A percentile compares a stretch with the other conserved stretches of the same genome.
Conservation (phyloP, 2,113 vertebrate genomes). For the Chauna torquata region DNA sequence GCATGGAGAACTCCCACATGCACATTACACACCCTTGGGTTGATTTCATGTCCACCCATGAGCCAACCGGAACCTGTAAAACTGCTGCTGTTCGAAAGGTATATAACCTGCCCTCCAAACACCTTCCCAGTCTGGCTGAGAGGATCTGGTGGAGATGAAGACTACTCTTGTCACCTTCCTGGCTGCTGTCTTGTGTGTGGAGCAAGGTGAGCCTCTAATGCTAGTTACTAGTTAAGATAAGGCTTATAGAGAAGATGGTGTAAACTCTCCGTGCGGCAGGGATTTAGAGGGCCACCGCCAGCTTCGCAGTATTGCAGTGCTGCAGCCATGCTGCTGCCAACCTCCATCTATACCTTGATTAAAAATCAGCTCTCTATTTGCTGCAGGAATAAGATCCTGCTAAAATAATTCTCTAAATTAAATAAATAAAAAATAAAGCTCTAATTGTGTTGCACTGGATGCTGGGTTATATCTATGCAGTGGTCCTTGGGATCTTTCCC, state of each 20-base stretch:
- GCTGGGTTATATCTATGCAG: not conserved
- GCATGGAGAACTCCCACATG: constrained; percentile 43
- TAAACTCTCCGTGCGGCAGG: not conserved
- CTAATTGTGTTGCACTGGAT: fast-evolving
- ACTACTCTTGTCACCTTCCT: not conserved
- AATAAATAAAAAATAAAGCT: too few relatives aligned
- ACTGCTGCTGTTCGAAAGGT: constrained; percentile 7
- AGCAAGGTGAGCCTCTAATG: constrained; percentile 43
- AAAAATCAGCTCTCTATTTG: not conserved
- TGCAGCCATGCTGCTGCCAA: not conserved
- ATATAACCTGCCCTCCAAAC: constrained; percentile 46
- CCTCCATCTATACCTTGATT: not conserved
- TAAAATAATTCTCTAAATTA: too few relatives aligned
- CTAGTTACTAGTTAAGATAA: not conserved
- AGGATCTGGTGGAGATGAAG: constrained; percentile 34
- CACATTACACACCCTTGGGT: not conserved
- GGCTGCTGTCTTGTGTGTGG: constrained; percentile 7
- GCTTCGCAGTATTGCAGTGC: fast-evolving
- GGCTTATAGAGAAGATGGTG: not conserved
- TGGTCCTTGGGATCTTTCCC: not conserved
- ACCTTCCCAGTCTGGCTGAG: not conserved
- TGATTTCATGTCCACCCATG: not conserved
- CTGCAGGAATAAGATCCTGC: not conserved
- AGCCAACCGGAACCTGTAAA: constrained; percentile 27
- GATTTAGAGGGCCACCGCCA: not conserved